Evolutionary conservation across 2,113 vertebrate species (phyloP).

Genomic region (Neolamprologus hecqui): DNA sequence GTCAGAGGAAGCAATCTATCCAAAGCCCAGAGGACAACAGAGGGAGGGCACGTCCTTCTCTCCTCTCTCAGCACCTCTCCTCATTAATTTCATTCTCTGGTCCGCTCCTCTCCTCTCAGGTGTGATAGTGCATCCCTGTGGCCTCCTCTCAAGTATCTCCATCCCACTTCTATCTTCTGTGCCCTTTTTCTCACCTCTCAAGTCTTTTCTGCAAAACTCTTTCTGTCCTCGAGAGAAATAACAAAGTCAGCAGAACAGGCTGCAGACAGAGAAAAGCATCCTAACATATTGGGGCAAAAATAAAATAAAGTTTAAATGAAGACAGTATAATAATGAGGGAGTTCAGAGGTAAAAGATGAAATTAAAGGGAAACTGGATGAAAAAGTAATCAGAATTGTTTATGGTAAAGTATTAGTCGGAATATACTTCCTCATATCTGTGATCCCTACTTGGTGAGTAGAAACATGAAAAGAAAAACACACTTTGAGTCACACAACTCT

Average conservation of each 20-base stretch:
- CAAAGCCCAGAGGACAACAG: conserved; percentile 24
- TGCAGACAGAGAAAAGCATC: not conserved
- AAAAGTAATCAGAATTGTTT: not conserved
- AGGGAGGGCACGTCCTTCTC: not conserved
- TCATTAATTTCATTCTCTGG: conserved; percentile 20
- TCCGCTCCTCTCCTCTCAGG: conserved; percentile 1
- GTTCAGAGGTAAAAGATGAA: not conserved
- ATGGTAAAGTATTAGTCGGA: not conserved
- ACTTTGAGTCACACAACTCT: not conserved
- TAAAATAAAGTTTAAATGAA: not conserved
- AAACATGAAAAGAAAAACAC: not conserved
- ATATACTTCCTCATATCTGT: not conserved
- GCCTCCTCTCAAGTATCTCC: not conserved
- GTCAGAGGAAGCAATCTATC: conserved; percentile 37
- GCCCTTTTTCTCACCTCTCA: not conserved
- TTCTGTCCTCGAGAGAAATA: not conserved
- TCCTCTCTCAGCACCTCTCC: conserved; percentile 7
- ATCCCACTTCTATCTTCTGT: not conserved
- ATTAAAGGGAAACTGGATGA: not conserved
- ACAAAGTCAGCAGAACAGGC: not conserved
- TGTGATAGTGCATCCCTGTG: not conserved
- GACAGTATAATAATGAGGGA: not conserved
- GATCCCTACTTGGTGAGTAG: not conserved
- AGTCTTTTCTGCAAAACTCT: not conserved
- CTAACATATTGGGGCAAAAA: not conserved